These are phyloP conservation scores for Polypterus bichir DNA, from an alignment of 2,113 vertebrate genomes.

Conservation along the genomic window DNA sequence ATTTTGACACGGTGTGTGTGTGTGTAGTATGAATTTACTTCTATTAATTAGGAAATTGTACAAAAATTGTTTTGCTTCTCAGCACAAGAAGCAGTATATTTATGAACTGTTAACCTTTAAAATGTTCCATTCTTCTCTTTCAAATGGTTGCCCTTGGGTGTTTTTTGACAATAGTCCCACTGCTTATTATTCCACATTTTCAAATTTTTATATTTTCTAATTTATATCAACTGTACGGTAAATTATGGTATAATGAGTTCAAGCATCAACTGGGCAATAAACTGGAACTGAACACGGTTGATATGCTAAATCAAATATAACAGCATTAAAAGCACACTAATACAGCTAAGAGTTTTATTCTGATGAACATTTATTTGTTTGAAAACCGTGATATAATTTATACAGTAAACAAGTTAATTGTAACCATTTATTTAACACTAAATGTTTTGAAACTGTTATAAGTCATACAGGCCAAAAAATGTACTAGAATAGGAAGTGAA, in stretches of 20 bases:
- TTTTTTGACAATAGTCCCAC: background rate
- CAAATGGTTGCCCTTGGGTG: background rate
- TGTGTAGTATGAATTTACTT: no score
- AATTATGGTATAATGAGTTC: slow-evolving; percentile 21
- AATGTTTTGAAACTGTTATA: no score
- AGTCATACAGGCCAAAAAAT: no score
- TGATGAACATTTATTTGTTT: background rate
- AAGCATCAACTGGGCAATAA: slow-evolving; percentile 18
- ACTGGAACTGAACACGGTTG: slow-evolving; percentile 21
- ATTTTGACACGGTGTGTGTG: no score
- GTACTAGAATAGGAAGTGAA: no score
- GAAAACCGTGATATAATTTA: no score
- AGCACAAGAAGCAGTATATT: background rate
- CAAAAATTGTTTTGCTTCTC: no score
- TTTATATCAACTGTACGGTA: slow-evolving; percentile 17
- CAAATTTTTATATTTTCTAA: slow-evolving; percentile 11
- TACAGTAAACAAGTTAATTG: no score
- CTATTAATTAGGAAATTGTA: no score
- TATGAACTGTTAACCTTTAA: background rate
- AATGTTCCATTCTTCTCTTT: background rate
- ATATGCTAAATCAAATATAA: slow-evolving; percentile 18
- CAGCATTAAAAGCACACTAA: slow-evolving; percentile 14
- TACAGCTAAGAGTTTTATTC: background rate
- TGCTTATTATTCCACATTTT: slow-evolving; percentile 7
- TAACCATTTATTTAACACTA: no score